phyloP scores from a whole-genome alignment of 2,888 invertebrate species.

The Campoplex capitator region DNA sequence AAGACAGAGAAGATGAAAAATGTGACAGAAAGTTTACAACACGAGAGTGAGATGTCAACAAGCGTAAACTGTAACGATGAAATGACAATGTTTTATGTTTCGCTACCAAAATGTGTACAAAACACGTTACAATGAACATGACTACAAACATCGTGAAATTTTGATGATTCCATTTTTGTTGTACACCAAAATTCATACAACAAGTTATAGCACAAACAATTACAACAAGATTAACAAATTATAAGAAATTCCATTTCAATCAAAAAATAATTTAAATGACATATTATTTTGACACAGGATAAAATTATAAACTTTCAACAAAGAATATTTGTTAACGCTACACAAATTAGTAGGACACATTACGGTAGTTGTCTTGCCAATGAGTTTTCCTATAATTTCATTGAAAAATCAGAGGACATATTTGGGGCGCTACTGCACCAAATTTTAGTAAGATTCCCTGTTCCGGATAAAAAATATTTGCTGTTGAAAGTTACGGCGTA shows the following conservation, averaged over 20 bases:
- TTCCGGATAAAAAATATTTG: too few species aligned
- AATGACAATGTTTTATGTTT: neutral
- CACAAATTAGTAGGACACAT: neutral
- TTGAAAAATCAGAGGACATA: neutral
- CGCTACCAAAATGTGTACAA: neutral
- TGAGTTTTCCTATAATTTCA: neutral
- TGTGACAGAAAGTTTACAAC: conserved; percentile 23
- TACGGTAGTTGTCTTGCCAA: neutral
- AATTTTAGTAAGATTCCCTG: too few species aligned
- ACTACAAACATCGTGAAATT: neutral
- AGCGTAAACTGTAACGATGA: neutral
- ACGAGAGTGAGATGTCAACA: neutral
- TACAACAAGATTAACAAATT: neutral
- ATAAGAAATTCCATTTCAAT: neutral
- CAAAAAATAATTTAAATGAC: neutral
- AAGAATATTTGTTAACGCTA: neutral
- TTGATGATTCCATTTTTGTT: neutral
- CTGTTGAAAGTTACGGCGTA: too few species aligned
- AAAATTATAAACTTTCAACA: neutral
- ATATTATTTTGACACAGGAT: neutral
- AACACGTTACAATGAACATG: neutral
- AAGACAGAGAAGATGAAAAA: conserved; percentile 19
- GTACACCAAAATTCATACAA: neutral
- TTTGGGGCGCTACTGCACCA: too few species aligned
- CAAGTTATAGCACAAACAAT: neutral